These are phyloP conservation scores for Melanerpes formicivorus DNA, from an alignment of 2,113 vertebrate genomes.

Conservation along the genomic window DNA sequence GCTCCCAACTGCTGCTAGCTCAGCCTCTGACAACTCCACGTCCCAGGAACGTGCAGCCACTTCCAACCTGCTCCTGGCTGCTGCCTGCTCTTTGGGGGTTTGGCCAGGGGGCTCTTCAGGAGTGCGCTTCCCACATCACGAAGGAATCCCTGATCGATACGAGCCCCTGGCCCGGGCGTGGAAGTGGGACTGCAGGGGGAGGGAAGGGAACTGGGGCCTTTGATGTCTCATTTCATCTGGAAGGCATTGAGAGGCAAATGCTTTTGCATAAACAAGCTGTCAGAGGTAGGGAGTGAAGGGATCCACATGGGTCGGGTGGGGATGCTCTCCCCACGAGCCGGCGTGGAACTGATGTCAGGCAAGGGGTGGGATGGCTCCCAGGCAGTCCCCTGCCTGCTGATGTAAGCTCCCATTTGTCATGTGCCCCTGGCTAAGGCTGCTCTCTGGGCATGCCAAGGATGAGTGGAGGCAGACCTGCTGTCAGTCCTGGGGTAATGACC, in stretches of 20 bases:
- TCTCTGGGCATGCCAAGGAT: background rate
- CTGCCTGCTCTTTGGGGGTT: background rate
- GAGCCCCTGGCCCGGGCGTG: background rate
- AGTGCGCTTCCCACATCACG: rapidly evolving
- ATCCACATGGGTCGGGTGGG: background rate
- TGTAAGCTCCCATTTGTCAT: background rate
- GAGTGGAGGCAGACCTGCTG: background rate
- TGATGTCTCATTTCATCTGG: slow-evolving; percentile 41
- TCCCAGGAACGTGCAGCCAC: background rate
- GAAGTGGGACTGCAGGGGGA: background rate
- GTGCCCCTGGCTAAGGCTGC: background rate
- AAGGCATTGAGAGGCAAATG: slow-evolving; percentile 16
- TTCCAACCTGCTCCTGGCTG: background rate
- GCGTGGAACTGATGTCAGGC: background rate
- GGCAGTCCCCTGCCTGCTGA: background rate
- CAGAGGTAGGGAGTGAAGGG: background rate
- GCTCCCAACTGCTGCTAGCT: background rate
- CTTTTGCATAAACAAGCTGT: slow-evolving; percentile 32
- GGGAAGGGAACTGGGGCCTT: background rate
- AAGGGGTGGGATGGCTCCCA: background rate
- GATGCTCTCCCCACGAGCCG: background rate
- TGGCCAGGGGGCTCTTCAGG: background rate
- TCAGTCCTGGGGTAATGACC: background rate
- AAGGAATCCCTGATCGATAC: background rate
- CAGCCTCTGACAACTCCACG: background rate